Percentiles rank a stretch among this genome's conserved stretches.
phyloP scores from a whole-genome alignment of 2,113 vertebrate genomes.

The Caranx melampygus region DNA sequence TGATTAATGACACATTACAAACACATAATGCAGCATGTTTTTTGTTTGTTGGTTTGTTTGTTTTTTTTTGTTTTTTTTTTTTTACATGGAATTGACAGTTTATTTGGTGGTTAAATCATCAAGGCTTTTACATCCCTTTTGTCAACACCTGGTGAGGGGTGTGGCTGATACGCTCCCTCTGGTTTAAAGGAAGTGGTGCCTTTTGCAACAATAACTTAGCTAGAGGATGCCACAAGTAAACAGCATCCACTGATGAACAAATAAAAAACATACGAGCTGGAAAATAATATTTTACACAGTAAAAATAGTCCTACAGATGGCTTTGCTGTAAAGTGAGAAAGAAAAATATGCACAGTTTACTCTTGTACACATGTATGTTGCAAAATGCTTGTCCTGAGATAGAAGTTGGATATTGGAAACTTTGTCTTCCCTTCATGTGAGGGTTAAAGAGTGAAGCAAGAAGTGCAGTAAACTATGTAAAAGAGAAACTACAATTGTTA shows the following conservation, averaged over 20 bases:
- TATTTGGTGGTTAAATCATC: background rate
- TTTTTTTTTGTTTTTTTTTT: background rate
- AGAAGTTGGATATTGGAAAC: background rate
- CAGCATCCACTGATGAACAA: background rate
- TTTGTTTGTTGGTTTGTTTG: too few relatives aligned
- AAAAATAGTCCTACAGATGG: background rate
- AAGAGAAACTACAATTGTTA: background rate
- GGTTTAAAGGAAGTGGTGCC: background rate
- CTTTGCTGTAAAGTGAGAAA: background rate
- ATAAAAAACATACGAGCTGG: background rate
- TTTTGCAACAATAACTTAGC: background rate
- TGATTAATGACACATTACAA: conserved; percentile 12
- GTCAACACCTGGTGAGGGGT: conserved; percentile 30
- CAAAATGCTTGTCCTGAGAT: background rate
- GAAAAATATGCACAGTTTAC: background rate
- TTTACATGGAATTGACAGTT: conserved; percentile 5
- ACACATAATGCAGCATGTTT: background rate
- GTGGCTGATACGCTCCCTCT: conserved; percentile 3
- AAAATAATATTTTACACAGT: background rate
- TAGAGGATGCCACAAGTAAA: background rate
- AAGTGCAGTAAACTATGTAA: background rate
- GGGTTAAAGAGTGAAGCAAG: background rate
- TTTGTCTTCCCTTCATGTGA: background rate
- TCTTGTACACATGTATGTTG: too few relatives aligned
- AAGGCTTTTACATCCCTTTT: background rate